Percentiles rank a stretch among this genome's conserved stretches.
Conservation (phyloP, 2,888 invertebrate genomes). For the Eucriotettix oculatus region DNA sequence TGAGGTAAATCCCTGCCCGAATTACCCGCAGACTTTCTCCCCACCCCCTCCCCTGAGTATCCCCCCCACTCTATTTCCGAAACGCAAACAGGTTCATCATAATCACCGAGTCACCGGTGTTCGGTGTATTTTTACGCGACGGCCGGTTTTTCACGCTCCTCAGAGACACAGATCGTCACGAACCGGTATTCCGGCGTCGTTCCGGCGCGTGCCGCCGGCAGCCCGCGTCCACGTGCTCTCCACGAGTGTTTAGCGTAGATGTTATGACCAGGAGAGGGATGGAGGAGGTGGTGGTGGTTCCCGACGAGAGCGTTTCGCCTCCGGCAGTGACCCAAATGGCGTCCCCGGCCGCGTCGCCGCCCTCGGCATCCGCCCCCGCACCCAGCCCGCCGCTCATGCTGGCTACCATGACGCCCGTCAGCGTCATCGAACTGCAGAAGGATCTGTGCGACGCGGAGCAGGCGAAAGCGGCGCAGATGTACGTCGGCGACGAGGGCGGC, state of each 20-base stretch:
- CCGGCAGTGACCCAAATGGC: constrained; percentile 31
- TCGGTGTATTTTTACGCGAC: not conserved
- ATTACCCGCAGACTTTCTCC: constrained; percentile 10
- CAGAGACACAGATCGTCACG: not conserved
- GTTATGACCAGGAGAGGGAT: constrained; percentile 4
- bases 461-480: constrained; percentile 27
- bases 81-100: constrained; percentile 13
- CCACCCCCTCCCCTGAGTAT: constrained; percentile 8
- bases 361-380: constrained; percentile 27
- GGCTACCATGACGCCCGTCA: constrained; percentile 77
- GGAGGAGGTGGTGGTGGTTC: constrained; percentile 4
- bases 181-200: not conserved
- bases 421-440: constrained; percentile 55
- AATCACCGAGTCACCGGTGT: constrained; percentile 1
- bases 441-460: constrained; percentile 41
- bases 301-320: constrained; percentile 9
- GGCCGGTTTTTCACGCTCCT: not conserved
- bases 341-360: constrained; percentile 25
- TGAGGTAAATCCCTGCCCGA: constrained; percentile 4
- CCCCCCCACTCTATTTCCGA: constrained; percentile 5
- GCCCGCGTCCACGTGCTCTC: constrained; percentile 1
- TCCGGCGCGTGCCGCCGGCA: not conserved
- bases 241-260: not conserved
- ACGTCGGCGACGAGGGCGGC: constrained; percentile 30
- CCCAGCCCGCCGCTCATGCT: constrained; percentile 57